Evolutionary conservation across 2,113 vertebrate species (phyloP).

Genomic region (Heptranchias perlo): DNA sequence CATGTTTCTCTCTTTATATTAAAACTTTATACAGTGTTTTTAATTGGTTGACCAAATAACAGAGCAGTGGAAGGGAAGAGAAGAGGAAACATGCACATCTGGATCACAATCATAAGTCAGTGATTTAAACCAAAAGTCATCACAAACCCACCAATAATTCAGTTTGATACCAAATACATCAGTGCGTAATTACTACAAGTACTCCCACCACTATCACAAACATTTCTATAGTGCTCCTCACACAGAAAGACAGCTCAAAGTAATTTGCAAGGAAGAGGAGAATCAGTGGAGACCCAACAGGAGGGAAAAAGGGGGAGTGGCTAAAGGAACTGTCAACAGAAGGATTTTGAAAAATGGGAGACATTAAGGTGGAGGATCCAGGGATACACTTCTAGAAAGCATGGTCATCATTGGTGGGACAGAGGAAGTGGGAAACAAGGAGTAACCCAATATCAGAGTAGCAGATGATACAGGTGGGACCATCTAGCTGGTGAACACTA

Average conservation of each 20-base stretch:
- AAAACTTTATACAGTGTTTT: too few species aligned
- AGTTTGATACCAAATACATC: not conserved
- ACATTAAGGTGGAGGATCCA: not conserved
- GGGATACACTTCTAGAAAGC: not conserved
- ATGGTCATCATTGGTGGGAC: not conserved
- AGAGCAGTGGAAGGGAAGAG: too few species aligned
- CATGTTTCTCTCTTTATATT: too few species aligned
- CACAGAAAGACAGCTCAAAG: conserved; percentile 38
- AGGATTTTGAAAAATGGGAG: not conserved
- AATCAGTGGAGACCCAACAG: not conserved
- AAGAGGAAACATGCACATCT: too few species aligned
- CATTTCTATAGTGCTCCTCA: conserved; percentile 41
- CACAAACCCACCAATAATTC: not conserved
- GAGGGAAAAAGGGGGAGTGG: not conserved
- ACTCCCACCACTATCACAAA: not conserved
- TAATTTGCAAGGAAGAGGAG: not conserved
- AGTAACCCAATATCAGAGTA: not conserved
- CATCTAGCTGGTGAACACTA: not conserved
- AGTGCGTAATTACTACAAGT: not conserved
- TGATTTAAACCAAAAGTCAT: not conserved
- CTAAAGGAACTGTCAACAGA: not conserved
- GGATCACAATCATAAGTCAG: not conserved
- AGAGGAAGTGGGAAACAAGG: not conserved
- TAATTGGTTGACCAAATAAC: too few species aligned
- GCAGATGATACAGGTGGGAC: not conserved